Conservation (phyloP, 1,140 invertebrate species). For the Sarcophaga peregrina region DNA sequence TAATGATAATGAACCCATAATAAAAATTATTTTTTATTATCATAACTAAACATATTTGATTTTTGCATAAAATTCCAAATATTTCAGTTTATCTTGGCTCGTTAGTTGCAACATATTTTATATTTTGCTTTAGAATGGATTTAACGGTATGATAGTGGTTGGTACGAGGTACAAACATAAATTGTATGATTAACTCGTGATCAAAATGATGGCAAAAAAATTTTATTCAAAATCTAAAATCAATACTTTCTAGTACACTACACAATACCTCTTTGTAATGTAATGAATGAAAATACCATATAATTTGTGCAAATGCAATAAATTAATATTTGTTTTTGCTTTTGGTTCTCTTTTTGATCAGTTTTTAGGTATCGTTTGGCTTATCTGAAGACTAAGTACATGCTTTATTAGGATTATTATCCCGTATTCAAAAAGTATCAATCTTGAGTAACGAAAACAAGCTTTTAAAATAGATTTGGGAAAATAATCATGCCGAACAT, state of each 20-base stretch:
- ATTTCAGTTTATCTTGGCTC: not conserved
- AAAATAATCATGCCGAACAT: not conserved
- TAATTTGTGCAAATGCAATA: too few relatives aligned
- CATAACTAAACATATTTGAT: not conserved
- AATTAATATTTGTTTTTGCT: too few relatives aligned
- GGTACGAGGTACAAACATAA: not conserved
- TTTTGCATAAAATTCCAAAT: not conserved
- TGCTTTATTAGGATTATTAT: not conserved
- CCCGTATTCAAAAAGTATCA: too few relatives aligned
- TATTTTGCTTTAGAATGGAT: not conserved
- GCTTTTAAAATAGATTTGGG: not conserved
- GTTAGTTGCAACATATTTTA: too few relatives aligned
- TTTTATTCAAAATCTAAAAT: not conserved
- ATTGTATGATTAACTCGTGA: conserved; percentile 15
- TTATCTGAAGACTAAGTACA: not conserved
- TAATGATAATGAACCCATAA: conserved; percentile 3
- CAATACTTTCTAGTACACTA: too few relatives aligned
- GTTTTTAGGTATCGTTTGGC: too few relatives aligned
- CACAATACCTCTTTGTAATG: too few relatives aligned
- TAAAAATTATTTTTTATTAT: conserved; percentile 8
- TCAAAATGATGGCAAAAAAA: not conserved
- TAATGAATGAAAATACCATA: too few relatives aligned
- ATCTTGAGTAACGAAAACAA: not conserved
- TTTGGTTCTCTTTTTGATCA: too few relatives aligned
- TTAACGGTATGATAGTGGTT: not conserved